Base-by-base conservation (phyloP, 2,113 vertebrate species). In the Tor tambroides region DNA sequence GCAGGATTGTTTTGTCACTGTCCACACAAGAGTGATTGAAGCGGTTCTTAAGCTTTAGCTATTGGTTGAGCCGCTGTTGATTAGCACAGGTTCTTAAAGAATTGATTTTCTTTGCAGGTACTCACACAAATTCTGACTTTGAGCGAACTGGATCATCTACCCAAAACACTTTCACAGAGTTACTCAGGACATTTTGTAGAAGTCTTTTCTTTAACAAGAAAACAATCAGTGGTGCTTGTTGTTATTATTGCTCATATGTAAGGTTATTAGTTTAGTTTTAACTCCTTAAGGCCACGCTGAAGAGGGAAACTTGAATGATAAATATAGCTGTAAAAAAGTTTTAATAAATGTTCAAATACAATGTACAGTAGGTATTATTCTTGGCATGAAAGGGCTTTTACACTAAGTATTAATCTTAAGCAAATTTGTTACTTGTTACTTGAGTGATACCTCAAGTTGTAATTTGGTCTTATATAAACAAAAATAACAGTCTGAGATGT, bases 1-100 rank as follows among this genome's bases (percentile, higher is more conserved):
- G 75, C 43, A 67, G 80, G 59, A 84, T 84, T 87, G 69, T 87
- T 67, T 77, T 82, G 85, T 81, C 69, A 82, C 67, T 82, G 79
- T 83, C 72, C 75, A 65, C 71, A 87, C 46, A 78, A 78, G 71
- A 83, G 28, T 17, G 41, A 83, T 84, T 14, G 56, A 75, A 75
- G 26, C 21, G 35, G 28, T 21, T 54, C 28, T 32, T 72, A 59
- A 54, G 78, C 65, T 8, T 46, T 28, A 32, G 41, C 54, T 76
- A 38, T 82, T 82, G 71, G 69, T 65, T 30, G 8, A 32, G 35
- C 26, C 38, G 21, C 26, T 82, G 56, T 85, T 83, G 77, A 87
- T 76, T 81, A 82, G 76, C 8, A 51, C 43, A 76, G 21, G 74
- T 59, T 85, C 56, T 80, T 85, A 63, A 51, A 80, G 15, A 82